Percentiles rank a stretch among this genome's conserved stretches.
Evolutionary conservation across 2,797 vertebrate genomes (phyloP).

Genomic region (Sebastes hubbsi): DNA sequence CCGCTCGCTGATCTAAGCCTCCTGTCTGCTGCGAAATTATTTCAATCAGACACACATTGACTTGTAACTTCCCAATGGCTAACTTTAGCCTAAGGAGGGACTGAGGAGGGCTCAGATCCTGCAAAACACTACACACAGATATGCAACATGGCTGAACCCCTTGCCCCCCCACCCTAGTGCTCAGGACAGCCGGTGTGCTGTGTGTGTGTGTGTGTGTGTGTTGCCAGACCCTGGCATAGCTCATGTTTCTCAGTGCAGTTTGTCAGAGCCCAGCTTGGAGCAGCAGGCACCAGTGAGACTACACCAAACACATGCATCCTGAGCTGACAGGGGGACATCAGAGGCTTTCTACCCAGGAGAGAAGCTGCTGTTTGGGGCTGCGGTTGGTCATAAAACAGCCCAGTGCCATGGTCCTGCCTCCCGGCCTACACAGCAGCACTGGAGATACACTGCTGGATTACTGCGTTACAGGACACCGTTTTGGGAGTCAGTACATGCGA

Average conservation of each 20-base stretch:
- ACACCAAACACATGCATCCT: constrained; percentile 60
- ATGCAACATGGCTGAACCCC: constrained; percentile 49
- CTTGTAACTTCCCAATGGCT: constrained; percentile 82
- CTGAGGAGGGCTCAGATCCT: constrained; percentile 18
- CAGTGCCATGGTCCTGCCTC: constrained; percentile 79
- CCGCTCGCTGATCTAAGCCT: not conserved
- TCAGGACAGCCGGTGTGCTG: constrained; percentile 68
- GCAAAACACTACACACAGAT: constrained; percentile 56
- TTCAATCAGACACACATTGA: constrained; percentile 84
- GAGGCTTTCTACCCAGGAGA: constrained; percentile 53
- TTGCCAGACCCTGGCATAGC: constrained; percentile 76
- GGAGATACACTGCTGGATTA: constrained; percentile 68
- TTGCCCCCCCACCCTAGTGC: constrained; percentile 5
- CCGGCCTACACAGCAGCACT: constrained; percentile 71
- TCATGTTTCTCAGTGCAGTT: constrained; percentile 91
- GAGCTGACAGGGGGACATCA: constrained; percentile 53
- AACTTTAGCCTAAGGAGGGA: constrained; percentile 82
- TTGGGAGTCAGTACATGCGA: constrained; percentile 41
- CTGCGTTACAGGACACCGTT: constrained; percentile 39
- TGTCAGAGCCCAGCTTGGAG: constrained; percentile 86
- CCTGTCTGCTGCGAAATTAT: constrained; percentile 48
- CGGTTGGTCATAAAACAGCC: constrained; percentile 44
- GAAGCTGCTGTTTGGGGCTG: constrained; percentile 50
- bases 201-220: constrained; percentile 40
- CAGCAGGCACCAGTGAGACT: constrained; percentile 82